phyloP scores from a whole-genome alignment of 2,888 invertebrate genomes.

The Lasioglossum leucozonium region DNA sequence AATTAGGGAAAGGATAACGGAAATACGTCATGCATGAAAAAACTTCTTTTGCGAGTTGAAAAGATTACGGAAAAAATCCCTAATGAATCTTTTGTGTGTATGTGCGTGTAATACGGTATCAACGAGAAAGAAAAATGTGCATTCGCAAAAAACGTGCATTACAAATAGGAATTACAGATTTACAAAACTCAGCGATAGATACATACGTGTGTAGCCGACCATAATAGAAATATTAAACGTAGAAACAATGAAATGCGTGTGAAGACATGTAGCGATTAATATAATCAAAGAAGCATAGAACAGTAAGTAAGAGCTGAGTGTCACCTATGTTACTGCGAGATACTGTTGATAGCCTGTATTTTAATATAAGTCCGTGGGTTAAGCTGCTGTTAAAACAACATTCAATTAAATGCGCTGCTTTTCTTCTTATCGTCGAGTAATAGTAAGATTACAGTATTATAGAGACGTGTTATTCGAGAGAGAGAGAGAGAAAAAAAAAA shows the following conservation, averaged over 20 bases:
- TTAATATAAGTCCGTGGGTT: conserved; percentile 83
- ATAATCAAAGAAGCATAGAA: conserved; percentile 67
- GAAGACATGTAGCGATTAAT: conserved; percentile 61
- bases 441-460: conserved; percentile 12
- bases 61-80: conserved; percentile 5
- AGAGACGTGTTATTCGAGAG: conserved; percentile 10
- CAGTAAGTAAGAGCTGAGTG: conserved; percentile 76
- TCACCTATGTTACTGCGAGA: conserved; percentile 84
- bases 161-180: conserved; percentile 26
- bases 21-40: conserved; percentile 57
- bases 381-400: conserved; percentile 84
- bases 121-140: conserved; percentile 27
- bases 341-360: conserved; percentile 81
- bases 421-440: conserved; percentile 41
- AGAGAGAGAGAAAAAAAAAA: too few relatives aligned
- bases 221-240: conserved; percentile 39
- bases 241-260: conserved; percentile 50
- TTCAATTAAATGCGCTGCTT: conserved; percentile 76
- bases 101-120: conserved; percentile 9
- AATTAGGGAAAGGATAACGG: conserved; percentile 47
- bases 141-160: conserved; percentile 61
- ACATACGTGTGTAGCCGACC: conserved; percentile 12
- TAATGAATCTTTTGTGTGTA: conserved; percentile 14
- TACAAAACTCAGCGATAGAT: conserved; percentile 32
- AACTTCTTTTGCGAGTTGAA: conserved; percentile 1